A percentile compares a stretch with the other conserved stretches of the same genome.
Conservation (phyloP, 2,888 invertebrate genomes). For the Drosophila rellima region DNA sequence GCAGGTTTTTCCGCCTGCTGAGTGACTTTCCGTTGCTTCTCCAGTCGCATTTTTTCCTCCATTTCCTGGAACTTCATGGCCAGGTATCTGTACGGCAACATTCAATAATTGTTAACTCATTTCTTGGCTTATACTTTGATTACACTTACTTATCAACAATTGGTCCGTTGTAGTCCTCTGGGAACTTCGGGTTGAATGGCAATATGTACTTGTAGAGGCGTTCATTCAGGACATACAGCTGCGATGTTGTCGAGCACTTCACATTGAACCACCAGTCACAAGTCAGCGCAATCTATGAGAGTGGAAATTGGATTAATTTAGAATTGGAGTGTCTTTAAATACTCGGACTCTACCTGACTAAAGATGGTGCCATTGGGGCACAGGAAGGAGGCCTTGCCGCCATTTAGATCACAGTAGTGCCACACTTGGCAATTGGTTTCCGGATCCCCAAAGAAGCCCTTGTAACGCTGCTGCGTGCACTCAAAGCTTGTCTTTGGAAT, state of each 20-base stretch:
- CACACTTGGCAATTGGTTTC: constrained; percentile 95
- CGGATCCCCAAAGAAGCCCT: constrained; percentile 96
- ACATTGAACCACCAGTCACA: constrained; percentile 98
- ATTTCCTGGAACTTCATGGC: constrained; percentile 94
- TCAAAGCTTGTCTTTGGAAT: constrained; percentile 92
- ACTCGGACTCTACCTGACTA: constrained; percentile 90
- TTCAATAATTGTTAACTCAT: background rate
- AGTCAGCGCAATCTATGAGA: constrained; percentile 90
- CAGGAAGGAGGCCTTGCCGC: constrained; percentile 95
- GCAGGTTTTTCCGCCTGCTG: constrained; percentile 76
- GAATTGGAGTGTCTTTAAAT: background rate
- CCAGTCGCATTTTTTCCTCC: constrained; percentile 92
- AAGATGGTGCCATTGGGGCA: constrained; percentile 97
- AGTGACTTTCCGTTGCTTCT: constrained; percentile 87
- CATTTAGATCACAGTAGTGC: constrained; percentile 96
- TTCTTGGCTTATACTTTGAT: background rate
- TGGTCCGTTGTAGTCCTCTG: constrained; percentile 95
- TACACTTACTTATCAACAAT: constrained; percentile 92
- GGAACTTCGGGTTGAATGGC: constrained; percentile 94
- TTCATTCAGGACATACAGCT: constrained; percentile 95
- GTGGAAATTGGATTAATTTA: background rate
- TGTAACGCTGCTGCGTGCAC: constrained; percentile 94
- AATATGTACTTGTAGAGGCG: constrained; percentile 95
- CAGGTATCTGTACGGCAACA: constrained; percentile 88
- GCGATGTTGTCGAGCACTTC: constrained; percentile 92